Evolutionary conservation across 2,113 vertebrate genomes (phyloP), one percentile per base, ranked within the genome.

Genomic region (Pontoporia blainvillei): DNA sequence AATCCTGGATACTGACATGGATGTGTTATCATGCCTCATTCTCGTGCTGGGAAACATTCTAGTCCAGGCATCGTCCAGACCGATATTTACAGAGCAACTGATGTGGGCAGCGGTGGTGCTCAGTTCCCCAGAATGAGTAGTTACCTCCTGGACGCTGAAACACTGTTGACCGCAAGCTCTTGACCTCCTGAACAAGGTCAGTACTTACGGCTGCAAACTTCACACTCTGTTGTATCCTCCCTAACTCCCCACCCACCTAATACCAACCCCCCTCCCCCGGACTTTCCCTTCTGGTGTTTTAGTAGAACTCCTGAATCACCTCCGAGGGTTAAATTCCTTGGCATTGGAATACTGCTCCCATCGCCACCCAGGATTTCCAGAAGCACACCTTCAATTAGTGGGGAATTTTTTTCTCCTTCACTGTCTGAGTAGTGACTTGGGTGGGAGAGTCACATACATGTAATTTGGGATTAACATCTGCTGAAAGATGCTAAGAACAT

Each of bases 1-100:
- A 52, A 92, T 83, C 82, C 88, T 89, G 91, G 78, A 34, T 89
- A 75, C 93, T 86, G 86, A 94, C 89, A 82, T 75, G 93, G 25
- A n/a, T 94, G 82, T 94, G 89, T 94, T 79, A 90, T 66, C 92
- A 96, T 54, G 54, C 91, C n/a, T n/a, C 25, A 0, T n/a, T 57
- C 82, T 61, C 17, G 41, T 69, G 91, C 95, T 95, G 95, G 91
- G 34, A 89, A 94, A 54, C 76, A 12, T 49, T 21, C 41, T 1
- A 36, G 46, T 64, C 61, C 54, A 39, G 91, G 61, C 66, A 52
- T 78, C n/a, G 34, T 95, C 91, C 96, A 18, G 85, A 82, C 62
- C 85, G 85, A 31, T 95, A 39, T 91, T 96, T 66, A 89, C 29
- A 69, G 44, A 61, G 44, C 59, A 54, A 41, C 44, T 29, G 29